Base-by-base conservation (phyloP, 2,888 invertebrate species). In the Eilema griseolum region DNA sequence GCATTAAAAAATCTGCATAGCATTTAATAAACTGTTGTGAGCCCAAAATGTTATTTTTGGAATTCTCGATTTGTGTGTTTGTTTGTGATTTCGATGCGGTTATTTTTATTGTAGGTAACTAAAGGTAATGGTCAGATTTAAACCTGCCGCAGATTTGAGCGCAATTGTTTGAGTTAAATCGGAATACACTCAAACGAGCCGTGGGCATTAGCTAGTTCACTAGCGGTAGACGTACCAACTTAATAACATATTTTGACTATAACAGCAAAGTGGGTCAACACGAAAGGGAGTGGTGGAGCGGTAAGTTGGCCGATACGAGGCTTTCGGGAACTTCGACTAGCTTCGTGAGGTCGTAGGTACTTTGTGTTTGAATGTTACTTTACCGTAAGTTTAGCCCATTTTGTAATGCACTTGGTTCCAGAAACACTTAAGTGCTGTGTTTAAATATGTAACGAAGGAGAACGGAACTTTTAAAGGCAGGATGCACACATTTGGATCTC, bases 191-290 rank as follows among this genome's bases (percentile, higher is more conserved):
- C 28, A 5, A 5, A 5, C 28, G 28, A 28, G 5, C 28, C 28
- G 2, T 5, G 28, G 28, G 28, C 28, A 28, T 5, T 28, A 28
- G 28, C 3, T 5, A 3, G 28, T 28, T 3, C 28, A 10, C 33
- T 33, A 33, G 33, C 1, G n/a, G n/a, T n/a, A n/a, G 52, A 52
- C 20, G 7, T n/a, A n/a, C 5, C 3, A 7, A n/a, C 52, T 41
- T 41, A 16, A 14, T 41, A 41, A 52, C 2, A 71, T 75, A 71
- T 67, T 64, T 71, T 74, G 67, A 74, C 79, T 78, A 76, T 80
- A 82, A 73, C 75, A 72, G 61, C 60, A 73, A 89, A 89, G 78
- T 88, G 77, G 89, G 89, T 87, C 88, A 86, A 85, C 77, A 83
- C 41, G 80, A 81, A 82, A 82, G 79, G 69, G 78, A 72, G 67